Conservation (phyloP, 2,113 vertebrate genomes). For the Colistium nudipinnis region DNA sequence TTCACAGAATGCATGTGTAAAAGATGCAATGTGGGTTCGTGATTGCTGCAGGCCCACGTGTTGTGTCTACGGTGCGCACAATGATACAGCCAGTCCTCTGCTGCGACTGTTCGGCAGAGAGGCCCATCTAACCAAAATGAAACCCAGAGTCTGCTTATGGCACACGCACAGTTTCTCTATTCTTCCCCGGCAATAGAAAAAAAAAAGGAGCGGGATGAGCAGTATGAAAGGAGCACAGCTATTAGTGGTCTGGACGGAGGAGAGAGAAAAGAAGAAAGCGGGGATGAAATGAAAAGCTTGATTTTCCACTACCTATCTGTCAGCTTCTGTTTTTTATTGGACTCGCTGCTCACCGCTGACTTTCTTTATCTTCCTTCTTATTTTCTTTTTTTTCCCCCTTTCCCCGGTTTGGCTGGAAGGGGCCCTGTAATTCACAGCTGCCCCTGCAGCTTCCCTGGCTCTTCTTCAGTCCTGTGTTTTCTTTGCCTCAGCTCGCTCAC, state of each 20-base stretch:
- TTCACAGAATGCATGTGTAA: neutral
- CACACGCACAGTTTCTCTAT: slow-evolving; percentile 42
- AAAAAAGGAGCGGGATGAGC: slow-evolving; percentile 13
- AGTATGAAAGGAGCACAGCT: slow-evolving; percentile 50
- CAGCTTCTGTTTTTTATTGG: slow-evolving; percentile 56
- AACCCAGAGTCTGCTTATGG: slow-evolving; percentile 34
- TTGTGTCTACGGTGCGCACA: slow-evolving; percentile 6
- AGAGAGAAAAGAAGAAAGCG: slow-evolving; percentile 41
- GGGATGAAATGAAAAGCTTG: slow-evolving; percentile 27
- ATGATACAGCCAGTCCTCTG: slow-evolving; percentile 20
- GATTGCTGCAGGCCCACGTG: slow-evolving; percentile 12
- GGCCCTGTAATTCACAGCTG: slow-evolving; percentile 45
- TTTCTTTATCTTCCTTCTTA: slow-evolving; percentile 31
- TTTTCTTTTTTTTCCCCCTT: slow-evolving; percentile 8
- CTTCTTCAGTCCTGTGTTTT: slow-evolving; percentile 21
- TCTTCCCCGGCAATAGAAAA: slow-evolving; percentile 44
- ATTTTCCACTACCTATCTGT: slow-evolving; percentile 49
- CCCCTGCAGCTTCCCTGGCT: slow-evolving; percentile 42
- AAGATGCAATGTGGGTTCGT: neutral
- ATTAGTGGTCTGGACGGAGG: slow-evolving; percentile 65
- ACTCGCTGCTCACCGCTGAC: slow-evolving; percentile 38
- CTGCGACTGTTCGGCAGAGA: slow-evolving; percentile 28
- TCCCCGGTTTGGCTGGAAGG: slow-evolving; percentile 37
- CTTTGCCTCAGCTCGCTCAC: slow-evolving; percentile 23
- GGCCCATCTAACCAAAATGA: slow-evolving; percentile 40